Evolutionary conservation across 2,888 invertebrate species (phyloP).

Genomic region (Leptopilina myrica): DNA sequence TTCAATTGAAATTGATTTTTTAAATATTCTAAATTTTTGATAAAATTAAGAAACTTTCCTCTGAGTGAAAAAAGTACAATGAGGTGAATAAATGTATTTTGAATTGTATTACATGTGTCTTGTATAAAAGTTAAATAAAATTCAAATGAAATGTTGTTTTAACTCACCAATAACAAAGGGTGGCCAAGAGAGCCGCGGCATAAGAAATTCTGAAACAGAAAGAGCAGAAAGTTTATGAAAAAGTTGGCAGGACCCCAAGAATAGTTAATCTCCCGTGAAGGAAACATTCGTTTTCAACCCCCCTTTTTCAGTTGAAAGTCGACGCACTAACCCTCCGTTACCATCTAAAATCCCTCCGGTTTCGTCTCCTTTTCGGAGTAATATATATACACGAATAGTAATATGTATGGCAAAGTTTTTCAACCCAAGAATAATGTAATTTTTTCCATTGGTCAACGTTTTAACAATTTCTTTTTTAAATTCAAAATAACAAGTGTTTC

Average conservation of each 20-base stretch:
- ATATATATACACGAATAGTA: slow-evolving; percentile 43
- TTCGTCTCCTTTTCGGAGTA: slow-evolving; percentile 52
- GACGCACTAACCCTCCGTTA: slow-evolving; percentile 53
- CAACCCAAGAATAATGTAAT: slow-evolving; percentile 49
- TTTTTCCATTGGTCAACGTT: slow-evolving; percentile 44
- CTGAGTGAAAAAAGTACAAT: too few relatives aligned
- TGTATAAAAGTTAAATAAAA: slow-evolving; percentile 12
- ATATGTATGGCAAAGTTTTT: slow-evolving; percentile 56
- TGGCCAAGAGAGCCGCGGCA: slow-evolving; percentile 49
- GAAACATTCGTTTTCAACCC: slow-evolving; percentile 65
- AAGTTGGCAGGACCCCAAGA: slow-evolving; percentile 54
- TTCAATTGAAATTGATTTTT: too few relatives aligned
- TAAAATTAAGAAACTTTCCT: too few relatives aligned
- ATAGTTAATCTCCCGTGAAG: slow-evolving; percentile 70
- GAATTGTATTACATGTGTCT: background rate
- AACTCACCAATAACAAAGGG: slow-evolving; percentile 52
- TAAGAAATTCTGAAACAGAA: slow-evolving; percentile 55
- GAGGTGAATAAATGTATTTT: too few relatives aligned
- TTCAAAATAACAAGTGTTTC: too few relatives aligned
- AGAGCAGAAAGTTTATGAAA: slow-evolving; percentile 46
- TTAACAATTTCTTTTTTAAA: background rate
- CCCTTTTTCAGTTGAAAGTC: slow-evolving; percentile 56
- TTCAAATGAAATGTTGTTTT: slow-evolving; percentile 26
- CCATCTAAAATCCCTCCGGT: slow-evolving; percentile 59
- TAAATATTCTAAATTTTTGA: too few relatives aligned